Conservation (phyloP, 2,113 vertebrate species). For the Platichthys stellatus region DNA sequence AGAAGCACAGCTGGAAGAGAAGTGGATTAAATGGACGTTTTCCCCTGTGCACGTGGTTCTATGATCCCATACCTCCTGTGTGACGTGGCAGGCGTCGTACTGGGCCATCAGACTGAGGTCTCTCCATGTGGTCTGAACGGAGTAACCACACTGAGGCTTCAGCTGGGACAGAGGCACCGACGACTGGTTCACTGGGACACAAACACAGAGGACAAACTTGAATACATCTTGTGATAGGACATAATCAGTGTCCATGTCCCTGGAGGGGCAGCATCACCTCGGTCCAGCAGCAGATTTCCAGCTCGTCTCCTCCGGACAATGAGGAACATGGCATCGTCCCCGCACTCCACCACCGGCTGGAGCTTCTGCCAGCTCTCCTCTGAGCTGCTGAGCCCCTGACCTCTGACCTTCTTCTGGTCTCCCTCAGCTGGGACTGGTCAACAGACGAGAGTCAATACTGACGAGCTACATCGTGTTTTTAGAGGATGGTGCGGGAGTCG, state of each 20-base stretch:
- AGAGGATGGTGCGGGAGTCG: too few species aligned
- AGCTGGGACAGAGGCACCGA: conserved; percentile 59
- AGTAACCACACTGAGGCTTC: conserved; percentile 67
- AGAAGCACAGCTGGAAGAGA: too few species aligned
- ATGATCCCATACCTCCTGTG: conserved; percentile 47
- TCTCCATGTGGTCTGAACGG: conserved; percentile 48
- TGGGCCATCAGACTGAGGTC: conserved; percentile 57
- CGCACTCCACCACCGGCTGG: conserved; percentile 70
- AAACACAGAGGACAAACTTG: background rate
- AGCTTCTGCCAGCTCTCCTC: conserved; percentile 61
- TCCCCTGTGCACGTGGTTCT: too few species aligned
- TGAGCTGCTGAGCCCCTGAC: conserved; percentile 5
- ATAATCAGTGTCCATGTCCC: too few species aligned
- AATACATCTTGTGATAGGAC: too few species aligned
- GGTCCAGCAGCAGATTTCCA: conserved; percentile 49
- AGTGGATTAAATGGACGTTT: too few species aligned
- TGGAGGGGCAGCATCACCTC: conserved; percentile 41
- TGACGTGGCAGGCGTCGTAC: conserved; percentile 68
- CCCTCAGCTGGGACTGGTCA: conserved; percentile 18
- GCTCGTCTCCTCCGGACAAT: conserved; percentile 58
- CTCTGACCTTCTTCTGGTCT: conserved; percentile 8
- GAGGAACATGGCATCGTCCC: conserved; percentile 59
- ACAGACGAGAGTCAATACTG: background rate
- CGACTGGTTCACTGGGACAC: conserved; percentile 57
- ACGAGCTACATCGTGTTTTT: too few species aligned